Percentiles rank a stretch among this genome's conserved stretches.
Conservation (phyloP, 2,797 vertebrate species). For the Enteromius anoplus region DNA sequence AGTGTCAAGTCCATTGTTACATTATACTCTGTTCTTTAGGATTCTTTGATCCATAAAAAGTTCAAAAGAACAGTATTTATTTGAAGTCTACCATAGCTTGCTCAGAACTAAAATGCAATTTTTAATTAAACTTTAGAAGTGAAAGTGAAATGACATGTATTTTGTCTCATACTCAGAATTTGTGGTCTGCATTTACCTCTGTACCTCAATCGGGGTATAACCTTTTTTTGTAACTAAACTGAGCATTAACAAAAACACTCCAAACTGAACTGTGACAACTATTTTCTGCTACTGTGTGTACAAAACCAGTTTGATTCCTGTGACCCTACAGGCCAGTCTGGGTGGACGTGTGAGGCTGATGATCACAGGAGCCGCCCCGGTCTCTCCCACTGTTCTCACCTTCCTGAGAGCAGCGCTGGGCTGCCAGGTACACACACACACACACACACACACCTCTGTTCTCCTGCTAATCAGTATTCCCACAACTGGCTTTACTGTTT, state of each 20-base stretch:
- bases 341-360: conserved; percentile 91
- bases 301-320: neutral
- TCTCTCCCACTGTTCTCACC: conserved; percentile 90
- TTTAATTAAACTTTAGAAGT: neutral
- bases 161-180: too few species aligned
- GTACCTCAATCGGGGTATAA: too few species aligned
- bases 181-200: too few species aligned
- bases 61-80: neutral
- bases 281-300: neutral
- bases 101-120: neutral
- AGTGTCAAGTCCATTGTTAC: too few species aligned
- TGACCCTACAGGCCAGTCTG: conserved; percentile 81
- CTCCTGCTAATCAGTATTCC: neutral
- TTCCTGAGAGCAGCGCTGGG: conserved; percentile 92
- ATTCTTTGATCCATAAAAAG: neutral
- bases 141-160: too few species aligned
- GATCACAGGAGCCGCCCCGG: conserved; percentile 93
- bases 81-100: neutral
- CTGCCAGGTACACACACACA: conserved; percentile 87
- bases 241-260: neutral
- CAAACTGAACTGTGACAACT: neutral
- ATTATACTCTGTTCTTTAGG: neutral
- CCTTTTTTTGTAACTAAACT: neutral
- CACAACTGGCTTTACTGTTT: neutral
- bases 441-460: neutral